A percentile compares a stretch with the other conserved stretches of the same genome.
Evolutionary conservation across 2,797 vertebrate genomes (phyloP).

Genomic region (Emydoidea blandingii): DNA sequence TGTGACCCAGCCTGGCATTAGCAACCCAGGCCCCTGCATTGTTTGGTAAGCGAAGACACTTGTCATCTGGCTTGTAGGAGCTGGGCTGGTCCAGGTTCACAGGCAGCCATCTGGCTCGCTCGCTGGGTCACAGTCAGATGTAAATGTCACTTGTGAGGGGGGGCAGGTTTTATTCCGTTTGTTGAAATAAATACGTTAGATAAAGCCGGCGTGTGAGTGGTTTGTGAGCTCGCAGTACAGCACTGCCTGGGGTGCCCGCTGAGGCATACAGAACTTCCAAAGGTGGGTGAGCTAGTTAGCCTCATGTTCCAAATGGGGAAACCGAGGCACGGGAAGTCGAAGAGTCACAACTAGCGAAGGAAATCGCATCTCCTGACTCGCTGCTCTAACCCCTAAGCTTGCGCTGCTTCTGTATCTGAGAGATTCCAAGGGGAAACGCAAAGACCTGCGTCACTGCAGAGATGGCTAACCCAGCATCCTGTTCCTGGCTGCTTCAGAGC

Average conservation of each 20-base stretch:
- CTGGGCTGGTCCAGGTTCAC: neutral
- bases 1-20: neutral
- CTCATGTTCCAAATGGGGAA: neutral
- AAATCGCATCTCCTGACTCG: neutral
- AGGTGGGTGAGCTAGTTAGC: neutral
- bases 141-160: neutral
- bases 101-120: neutral
- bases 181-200: neutral
- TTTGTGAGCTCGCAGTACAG: neutral
- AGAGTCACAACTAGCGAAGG: neutral
- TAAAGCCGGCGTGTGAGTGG: accelerated
- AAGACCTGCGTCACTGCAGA: neutral
- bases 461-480: neutral
- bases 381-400: neutral
- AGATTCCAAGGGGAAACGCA: neutral
- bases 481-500: neutral
- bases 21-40: neutral
- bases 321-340: neutral
- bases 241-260: neutral
- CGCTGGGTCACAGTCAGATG: accelerated
- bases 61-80: no score
- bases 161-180: accelerated
- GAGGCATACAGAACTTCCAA: neutral
- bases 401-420: neutral
- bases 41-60: accelerated